Evolutionary conservation across 1,140 invertebrate species (phyloP).

Genomic region (Geopemphigus sp.): DNA sequence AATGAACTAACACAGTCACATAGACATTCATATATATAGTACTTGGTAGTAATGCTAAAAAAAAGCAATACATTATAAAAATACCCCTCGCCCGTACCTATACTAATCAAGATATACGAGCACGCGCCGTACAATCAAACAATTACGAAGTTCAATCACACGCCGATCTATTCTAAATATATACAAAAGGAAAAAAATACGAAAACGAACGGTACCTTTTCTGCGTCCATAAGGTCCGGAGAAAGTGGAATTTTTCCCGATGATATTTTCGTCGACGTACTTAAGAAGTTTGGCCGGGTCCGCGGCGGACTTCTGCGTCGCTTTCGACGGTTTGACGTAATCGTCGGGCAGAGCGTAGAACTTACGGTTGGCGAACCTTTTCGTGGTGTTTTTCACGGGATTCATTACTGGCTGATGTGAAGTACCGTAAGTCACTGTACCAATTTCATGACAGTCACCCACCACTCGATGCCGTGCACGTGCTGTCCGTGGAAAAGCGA

Average conservation of each 20-base stretch:
- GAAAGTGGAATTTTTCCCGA: conserved; percentile 75
- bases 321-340: conserved; percentile 52
- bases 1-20: too few relatives aligned
- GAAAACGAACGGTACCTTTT: conserved; percentile 63
- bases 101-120: too few relatives aligned
- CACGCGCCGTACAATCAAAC: too few relatives aligned
- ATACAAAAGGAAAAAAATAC: too few relatives aligned
- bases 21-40: too few relatives aligned
- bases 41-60: too few relatives aligned
- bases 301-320: conserved; percentile 63
- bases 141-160: too few relatives aligned
- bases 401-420: conserved; percentile 23
- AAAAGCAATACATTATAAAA: too few relatives aligned
- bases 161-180: too few relatives aligned
- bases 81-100: too few relatives aligned
- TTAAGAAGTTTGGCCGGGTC: conserved; percentile 69
- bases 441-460: conserved; percentile 17
- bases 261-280: conserved; percentile 76
- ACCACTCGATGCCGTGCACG: background rate
- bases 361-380: conserved; percentile 58
- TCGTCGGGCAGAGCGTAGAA: conserved; percentile 59
- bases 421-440: too few relatives aligned
- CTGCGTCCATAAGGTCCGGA: conserved; percentile 76
- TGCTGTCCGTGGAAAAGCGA: background rate
- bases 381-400: conserved; percentile 52